Evolutionary conservation across 1,140 invertebrate genomes (phyloP), one percentile per base, ranked within the genome.

Genomic region (Drosophila pectinifera): DNA sequence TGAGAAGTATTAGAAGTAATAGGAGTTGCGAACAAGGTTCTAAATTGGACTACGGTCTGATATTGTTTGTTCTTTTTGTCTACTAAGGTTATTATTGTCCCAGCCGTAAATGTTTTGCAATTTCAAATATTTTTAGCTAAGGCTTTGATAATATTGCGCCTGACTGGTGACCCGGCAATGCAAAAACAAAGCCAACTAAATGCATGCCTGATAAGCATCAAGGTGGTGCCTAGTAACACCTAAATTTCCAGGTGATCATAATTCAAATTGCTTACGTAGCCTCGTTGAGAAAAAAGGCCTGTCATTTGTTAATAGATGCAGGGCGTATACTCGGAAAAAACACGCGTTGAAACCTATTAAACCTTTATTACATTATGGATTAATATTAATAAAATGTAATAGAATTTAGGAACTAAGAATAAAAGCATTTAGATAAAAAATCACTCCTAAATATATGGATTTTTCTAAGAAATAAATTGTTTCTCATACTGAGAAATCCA

Each of bases 61-160:
- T 69, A 26, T 16, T 14, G 20, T 11, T 53, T 48, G 42, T 41
- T 63, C 72, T 74, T 74, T 74, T 73, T 63, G 49, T 63, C 57
- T 54, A 41, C 34, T 4, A 3, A 10, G 18, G 24, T 42, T 51
- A 13, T 20, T 46, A 38, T 73, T 62, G 49, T 64, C 24, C 20
- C 31, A 73, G 14, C 57, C 36, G 13, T n/a, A 24, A 5, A 61
- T 68, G 59, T 68, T 74, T 74, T 74, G 42, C 36, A 63, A 63
- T 73, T 42, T 22, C 1, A 5, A 41, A 49, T 74, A 74, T 74
- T 74, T 74, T 64, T 74, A 74, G 72, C 58, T 28, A 26, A 14
- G 28, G 6, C 31, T 34, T 20, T 74, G 72, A 74, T 74, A 74
- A 74, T 31, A 43, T 48, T 73, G 65, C 55, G 54, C 34, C 56